Evolutionary conservation across 1,140 invertebrate species (phyloP), one percentile per base, ranked within the genome.

Genomic region (Paraescarpia echinospica): DNA sequence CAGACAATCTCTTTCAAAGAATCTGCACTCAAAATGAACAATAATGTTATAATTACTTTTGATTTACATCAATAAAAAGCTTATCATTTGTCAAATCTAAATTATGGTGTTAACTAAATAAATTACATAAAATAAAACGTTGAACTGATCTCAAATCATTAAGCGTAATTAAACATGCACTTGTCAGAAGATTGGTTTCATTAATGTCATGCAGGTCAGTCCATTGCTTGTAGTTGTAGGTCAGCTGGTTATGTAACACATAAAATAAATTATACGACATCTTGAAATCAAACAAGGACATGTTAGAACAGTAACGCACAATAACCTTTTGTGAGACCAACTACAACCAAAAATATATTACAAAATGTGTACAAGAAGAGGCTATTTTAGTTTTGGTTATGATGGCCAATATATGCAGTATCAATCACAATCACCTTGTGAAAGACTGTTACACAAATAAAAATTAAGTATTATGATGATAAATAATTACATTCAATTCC

Each of bases 141-240:
- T 95, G 89, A 92, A 93, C 51, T 93, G 90, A 91, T 95, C 93
- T 34, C 89, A 77, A 77, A 94, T 34, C 48, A 90, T 91, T 33
- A 89, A 93, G 27, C 6, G 93, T 92, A 92, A 93, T 94, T 77
- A 93, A 35, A 90, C 89, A 92, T 51, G 92, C 92, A 92, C 77
- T 91, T 89, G 92, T 93, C 77, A 93, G 89, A 92, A 94, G 91
- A 89, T 92, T 92, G 48, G 33, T 93, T n/a, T 35, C 34, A 59
- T 35, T 92, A 33, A 27, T 88, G 48, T 33, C 31, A 35, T 93
- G n/a, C 41, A 89, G 41, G 33, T 77, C 34, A 48, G 90, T 59
- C 8, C 5, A 33, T 34, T 77, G 59, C 59, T 77, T 77, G 59
- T 77, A 31, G 59, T 31, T 77, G 59, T 1, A 4, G 22, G 18